Evolutionary conservation across 2,113 vertebrate genomes (phyloP), one percentile per base, ranked within the genome.

Genomic region (Oreochromis aureus): DNA sequence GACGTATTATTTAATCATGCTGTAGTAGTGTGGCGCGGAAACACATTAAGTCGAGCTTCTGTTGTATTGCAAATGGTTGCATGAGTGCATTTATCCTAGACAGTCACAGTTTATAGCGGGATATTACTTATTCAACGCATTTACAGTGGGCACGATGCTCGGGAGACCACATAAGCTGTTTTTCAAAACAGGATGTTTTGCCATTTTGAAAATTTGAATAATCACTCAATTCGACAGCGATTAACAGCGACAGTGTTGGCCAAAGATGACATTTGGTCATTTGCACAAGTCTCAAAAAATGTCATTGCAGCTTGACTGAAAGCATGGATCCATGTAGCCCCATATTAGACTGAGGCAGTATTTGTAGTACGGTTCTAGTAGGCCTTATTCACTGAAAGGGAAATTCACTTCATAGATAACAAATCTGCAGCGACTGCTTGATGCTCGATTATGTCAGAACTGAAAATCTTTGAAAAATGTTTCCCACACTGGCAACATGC

Each of bases 1-100:
- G 44, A 86, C 22, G 87, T 84, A 89, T 91, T 92, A 88, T 91
- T 93, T 87, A 90, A 91, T 93, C 81, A 82, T 71, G 44, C 71
- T 58, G 59, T 58, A 84, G 66, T 66, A 82, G 89, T 79, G 86
- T 80, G 80, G 82, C 11, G 44, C 24, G 19, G 83, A 81, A 84
- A 85, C 85, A 87, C 76, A 71, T 88, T 83, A 73, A 88, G 44
- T 76, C 5, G 39, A 80, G 84, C 83, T 86, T 88, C 79, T 85
- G 83, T 88, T 91, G 87, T 92, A 55, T 82, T 90, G 76, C 82
- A 87, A 82, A 89, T 48, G 56, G 34, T 41, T 86, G 82, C 86
- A 66, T 15, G 81, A 83, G 81, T 81, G 46, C 32, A 85, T 90
- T 81, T 59, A 59, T 89, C 79, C 89, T 69, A 76, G 16, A 58